Evolutionary conservation across 1,140 invertebrate genomes (phyloP), one percentile per base, ranked within the genome.

Genomic region (Drosophila dunni): DNA sequence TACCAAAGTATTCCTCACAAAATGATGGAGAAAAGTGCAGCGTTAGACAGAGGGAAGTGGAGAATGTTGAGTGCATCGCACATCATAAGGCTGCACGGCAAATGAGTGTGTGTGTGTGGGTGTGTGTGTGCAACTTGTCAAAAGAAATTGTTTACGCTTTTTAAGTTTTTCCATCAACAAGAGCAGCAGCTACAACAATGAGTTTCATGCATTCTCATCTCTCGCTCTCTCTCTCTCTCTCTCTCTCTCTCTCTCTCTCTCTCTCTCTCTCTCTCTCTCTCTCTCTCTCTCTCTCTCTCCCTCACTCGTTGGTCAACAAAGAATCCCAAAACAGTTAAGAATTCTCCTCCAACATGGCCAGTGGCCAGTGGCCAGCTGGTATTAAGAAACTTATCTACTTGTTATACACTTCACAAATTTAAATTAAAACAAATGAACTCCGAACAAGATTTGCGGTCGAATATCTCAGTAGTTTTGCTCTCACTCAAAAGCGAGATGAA

Each of bases 141-240:
- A 80, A 54, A 78, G 75, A 81, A 83, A 84, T 83, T 84, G 60
- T 64, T 77, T 48, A 84, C 72, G 81, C 81, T 77, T 83, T 80
- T 79, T 66, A 71, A 78, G 69, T 75, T 66, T 62, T 29, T 29
- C 24, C 24, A 1, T 11, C 56, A 69, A 42, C 40, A 42, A 67
- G 46, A 24, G 20, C 46, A 60, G 40, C 50, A 62, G 56, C 46
- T 61, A 60, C 66, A 46, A 78, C 20, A 53, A 60, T 56, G 51
- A 20, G 42, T 75, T 53, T 62, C 17, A 74, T 58, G 45, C 56
- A 46, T 46, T 51, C 60, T 51, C 60, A 51, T 51, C 34, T 62
- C 33, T 34, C 33, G 8, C 17, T 24, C 24, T 24, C 24, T 24
- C 24, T 24, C 24, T 3, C 24, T 24, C 1, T 3, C 24, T 4